Conservation (phyloP, 1,140 invertebrate species). For the Eumeta japonica region DNA sequence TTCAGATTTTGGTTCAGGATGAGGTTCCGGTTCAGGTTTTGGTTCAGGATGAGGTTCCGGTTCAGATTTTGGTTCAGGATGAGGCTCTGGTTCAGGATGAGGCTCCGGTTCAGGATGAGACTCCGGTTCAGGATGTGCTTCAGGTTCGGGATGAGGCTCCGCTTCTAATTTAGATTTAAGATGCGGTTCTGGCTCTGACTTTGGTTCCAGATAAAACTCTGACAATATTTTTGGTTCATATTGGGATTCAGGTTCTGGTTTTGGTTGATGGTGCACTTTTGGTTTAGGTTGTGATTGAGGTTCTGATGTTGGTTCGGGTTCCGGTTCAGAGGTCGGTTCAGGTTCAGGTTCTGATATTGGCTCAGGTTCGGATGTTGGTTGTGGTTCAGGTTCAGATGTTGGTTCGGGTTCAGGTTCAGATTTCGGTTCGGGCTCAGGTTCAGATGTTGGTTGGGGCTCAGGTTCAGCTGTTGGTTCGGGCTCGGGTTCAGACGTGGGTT, state of each 20-base stretch:
- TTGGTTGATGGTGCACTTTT: conserved; percentile 39
- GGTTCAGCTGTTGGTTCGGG: conserved; percentile 11
- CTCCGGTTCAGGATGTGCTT: conserved; percentile 51
- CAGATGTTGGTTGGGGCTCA: conserved; percentile 16
- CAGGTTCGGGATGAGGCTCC: conserved; percentile 41
- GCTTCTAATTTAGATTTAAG: too few relatives aligned
- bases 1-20: conserved; percentile 33
- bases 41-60: conserved; percentile 47
- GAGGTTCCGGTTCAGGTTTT: conserved; percentile 37
- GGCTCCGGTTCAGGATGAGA: conserved; percentile 47
- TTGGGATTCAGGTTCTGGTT: conserved; percentile 54
- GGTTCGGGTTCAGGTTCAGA: conserved; percentile 28
- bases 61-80: conserved; percentile 44
- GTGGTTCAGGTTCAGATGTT: conserved; percentile 27
- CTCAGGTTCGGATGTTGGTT: conserved; percentile 21
- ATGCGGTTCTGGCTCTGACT: conserved; percentile 44
- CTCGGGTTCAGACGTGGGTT: conserved; percentile 36
- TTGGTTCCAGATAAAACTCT: conserved; percentile 49
- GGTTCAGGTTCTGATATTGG: conserved; percentile 40
- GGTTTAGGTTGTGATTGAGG: conserved; percentile 45
- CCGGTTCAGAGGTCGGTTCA: conserved; percentile 44
- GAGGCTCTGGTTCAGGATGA: conserved; percentile 23
- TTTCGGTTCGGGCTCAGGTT: conserved; percentile 39
- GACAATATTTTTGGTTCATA: conserved; percentile 50
- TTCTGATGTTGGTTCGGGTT: conserved; percentile 45